A percentile compares a stretch with the other conserved stretches of the same genome.
Evolutionary conservation across 2,797 vertebrate species (phyloP).

Genomic region (Vultur gryphus): DNA sequence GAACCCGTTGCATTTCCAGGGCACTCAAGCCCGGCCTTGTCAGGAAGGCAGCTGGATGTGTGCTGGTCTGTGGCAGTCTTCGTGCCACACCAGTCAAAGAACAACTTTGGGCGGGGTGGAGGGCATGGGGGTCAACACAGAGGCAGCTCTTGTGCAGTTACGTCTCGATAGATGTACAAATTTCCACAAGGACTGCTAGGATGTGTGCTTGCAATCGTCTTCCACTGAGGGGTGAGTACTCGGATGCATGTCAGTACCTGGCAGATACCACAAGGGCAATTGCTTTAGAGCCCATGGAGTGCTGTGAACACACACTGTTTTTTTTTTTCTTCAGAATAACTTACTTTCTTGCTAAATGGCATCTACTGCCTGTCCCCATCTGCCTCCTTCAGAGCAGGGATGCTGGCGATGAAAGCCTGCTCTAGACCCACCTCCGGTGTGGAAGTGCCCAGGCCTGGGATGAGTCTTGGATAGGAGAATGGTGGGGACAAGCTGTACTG

Average conservation of each 20-base stretch:
- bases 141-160: not conserved
- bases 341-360: not conserved
- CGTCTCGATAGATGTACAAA: rapidly evolving
- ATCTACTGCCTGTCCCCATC: not conserved
- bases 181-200: rapidly evolving
- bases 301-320: not conserved
- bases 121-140: rapidly evolving
- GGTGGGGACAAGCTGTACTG: not conserved
- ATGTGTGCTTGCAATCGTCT: rapidly evolving
- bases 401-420: not conserved
- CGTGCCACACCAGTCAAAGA: not conserved
- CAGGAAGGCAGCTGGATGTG: not conserved
- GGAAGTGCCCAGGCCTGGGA: not conserved
- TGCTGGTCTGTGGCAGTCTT: not conserved
- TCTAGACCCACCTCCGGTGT: not conserved
- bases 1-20: not conserved
- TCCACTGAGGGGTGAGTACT: rapidly evolving
- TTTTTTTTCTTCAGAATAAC: too few species aligned
- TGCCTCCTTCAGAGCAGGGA: not conserved
- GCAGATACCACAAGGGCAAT: rapidly evolving
- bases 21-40: not conserved
- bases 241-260: rapidly evolving
- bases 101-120: not conserved
- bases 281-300: not conserved
- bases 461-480: rapidly evolving